Evolutionary conservation across 2,797 vertebrate species (phyloP).

Genomic region (Crotalus adamanteus): DNA sequence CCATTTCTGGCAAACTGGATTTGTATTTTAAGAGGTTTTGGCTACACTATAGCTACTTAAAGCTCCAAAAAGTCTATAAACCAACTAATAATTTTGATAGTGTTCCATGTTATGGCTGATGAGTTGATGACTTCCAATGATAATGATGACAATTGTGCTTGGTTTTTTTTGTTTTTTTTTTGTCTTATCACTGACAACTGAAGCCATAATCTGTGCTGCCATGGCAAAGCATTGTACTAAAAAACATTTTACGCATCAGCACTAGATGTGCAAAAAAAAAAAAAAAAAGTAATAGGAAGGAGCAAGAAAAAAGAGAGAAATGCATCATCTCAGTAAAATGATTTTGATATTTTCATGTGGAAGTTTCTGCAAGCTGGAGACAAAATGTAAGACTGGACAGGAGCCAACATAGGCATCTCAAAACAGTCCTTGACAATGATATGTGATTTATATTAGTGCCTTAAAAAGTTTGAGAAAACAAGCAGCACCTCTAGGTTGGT

Average conservation of each 20-base stretch:
- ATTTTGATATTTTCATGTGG: neutral
- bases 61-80: neutral
- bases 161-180: neutral
- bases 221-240: neutral
- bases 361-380: slow-evolving; percentile 14
- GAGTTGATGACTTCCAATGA: slow-evolving; percentile 4
- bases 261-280: neutral
- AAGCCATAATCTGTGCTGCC: neutral
- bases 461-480: neutral
- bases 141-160: slow-evolving; percentile 10
- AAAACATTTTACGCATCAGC: neutral
- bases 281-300: neutral
- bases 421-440: no score
- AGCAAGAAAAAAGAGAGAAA: neutral
- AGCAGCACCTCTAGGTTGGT: neutral
- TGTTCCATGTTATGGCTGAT: neutral
- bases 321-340: neutral
- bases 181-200: neutral
- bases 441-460: neutral
- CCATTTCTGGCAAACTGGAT: neutral
- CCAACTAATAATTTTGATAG: neutral
- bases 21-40: neutral
- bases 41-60: neutral
- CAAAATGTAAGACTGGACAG: neutral
- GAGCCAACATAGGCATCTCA: neutral